A percentile compares a stretch with the other conserved stretches of the same genome.
Conservation (phyloP, 2,113 vertebrate genomes). For the Eurystomus gularis region DNA sequence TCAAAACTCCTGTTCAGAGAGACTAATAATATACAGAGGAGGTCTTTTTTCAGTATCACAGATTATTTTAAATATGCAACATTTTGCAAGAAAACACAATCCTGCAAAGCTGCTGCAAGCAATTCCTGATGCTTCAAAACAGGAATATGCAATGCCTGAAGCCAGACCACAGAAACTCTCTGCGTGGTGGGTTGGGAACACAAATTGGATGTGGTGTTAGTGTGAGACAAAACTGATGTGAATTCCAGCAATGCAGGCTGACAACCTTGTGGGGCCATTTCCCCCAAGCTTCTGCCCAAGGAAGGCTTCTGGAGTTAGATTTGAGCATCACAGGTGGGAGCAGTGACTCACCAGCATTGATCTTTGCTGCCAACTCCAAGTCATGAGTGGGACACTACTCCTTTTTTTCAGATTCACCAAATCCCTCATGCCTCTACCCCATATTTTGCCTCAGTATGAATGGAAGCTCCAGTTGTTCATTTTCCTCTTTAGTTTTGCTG, state of each 20-base stretch:
- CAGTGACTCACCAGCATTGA: accelerated
- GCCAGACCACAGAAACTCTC: not conserved
- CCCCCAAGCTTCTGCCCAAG: not conserved
- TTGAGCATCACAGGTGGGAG: not conserved
- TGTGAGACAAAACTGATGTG: not conserved
- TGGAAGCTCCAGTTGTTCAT: not conserved
- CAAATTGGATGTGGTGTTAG: accelerated
- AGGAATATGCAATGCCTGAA: not conserved
- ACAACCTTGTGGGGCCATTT: not conserved
- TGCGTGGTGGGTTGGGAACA: not conserved
- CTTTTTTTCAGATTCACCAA: not conserved
- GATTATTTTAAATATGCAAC: not conserved
- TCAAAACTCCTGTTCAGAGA: not conserved
- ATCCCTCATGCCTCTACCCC: not conserved
- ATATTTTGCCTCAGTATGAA: not conserved
- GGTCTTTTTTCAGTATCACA: not conserved
- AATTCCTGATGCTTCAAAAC: not conserved
- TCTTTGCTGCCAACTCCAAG: not conserved
- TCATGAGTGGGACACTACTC: not conserved
- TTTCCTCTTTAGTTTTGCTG: not conserved
- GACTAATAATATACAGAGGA: not conserved
- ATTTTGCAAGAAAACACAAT: not conserved
- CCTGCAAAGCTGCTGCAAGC: not conserved
- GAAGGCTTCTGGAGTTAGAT: not conserved
- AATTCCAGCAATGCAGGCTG: not conserved